A percentile compares a stretch with the other conserved stretches of the same genome.
phyloP scores from a whole-genome alignment of 1,140 invertebrate genomes.

The Platyura marginata region DNA sequence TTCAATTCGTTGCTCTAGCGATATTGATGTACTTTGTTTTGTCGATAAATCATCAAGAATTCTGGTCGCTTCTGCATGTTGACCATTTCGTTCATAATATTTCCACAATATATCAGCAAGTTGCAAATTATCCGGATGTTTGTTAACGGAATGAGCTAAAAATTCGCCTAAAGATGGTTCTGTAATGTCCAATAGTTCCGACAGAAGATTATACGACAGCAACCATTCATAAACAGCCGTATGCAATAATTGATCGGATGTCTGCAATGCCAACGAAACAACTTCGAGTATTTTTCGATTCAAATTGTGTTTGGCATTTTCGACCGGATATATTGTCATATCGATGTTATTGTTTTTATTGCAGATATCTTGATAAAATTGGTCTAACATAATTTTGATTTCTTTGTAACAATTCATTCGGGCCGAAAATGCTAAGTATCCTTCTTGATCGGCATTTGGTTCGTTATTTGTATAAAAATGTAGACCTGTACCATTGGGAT shows the following conservation, averaged over 20 bases:
- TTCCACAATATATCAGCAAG: conserved; percentile 87
- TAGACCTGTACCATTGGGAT: conserved; percentile 73
- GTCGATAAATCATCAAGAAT: conserved; percentile 78
- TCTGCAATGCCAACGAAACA: conserved; percentile 28
- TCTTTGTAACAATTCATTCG: conserved; percentile 78
- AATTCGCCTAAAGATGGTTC: conserved; percentile 71
- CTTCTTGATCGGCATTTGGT: conserved; percentile 57
- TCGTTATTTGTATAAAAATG: conserved; percentile 79
- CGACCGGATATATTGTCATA: background rate
- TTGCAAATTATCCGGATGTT: conserved; percentile 33
- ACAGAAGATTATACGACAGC: conserved; percentile 41
- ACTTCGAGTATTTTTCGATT: conserved; percentile 25
- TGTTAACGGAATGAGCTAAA: conserved; percentile 38
- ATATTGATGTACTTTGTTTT: conserved; percentile 43
- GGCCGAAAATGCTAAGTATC: conserved; percentile 40
- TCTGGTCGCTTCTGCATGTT: conserved; percentile 83
- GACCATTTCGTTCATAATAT: conserved; percentile 81
- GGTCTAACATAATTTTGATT: conserved; percentile 60
- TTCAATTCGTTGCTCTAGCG: conserved; percentile 56
- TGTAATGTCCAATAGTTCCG: conserved; percentile 57
- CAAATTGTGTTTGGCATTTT: conserved; percentile 6
- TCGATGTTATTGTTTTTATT: conserved; percentile 5
- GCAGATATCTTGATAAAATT: conserved; percentile 43
- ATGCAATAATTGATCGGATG: conserved; percentile 75
- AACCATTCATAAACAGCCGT: conserved; percentile 89